Evolutionary conservation across 2,888 invertebrate species (phyloP), one percentile per base, ranked within the genome.

Genomic region (Xylota sylvarum): DNA sequence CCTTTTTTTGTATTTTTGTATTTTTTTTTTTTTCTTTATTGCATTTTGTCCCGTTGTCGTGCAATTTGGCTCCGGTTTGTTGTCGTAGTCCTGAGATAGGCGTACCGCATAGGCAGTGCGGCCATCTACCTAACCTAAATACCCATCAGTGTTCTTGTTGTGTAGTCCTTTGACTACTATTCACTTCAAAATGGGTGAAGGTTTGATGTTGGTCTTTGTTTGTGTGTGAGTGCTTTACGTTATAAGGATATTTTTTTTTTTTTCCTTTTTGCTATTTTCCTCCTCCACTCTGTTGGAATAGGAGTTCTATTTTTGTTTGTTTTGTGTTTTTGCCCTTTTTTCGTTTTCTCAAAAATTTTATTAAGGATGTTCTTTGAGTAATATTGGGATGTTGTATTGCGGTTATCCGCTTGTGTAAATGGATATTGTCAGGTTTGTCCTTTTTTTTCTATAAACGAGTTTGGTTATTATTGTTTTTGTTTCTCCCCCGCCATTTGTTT

Each of bases 321-420:
- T 56, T 64, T 58, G 65, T 67, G 40, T 73, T 69, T 69, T 56
- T 70, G 52, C n/a, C 30, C 14, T 62, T 67, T 72, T 65, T 6
- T 40, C 7, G 1, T 46, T 27, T 58, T 58, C n/a, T 48, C 12
- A 48, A 74, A 62, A 69, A 50, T 7, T 30, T 55, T 77, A 73
- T 65, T 50, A 74, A 86, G 76, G 67, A 82, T 77, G 72, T 86
- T 82, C 67, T 62, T 60, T 69, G 58, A 67, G 87, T 83, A 72
- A 87, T 83, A 79, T 83, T 80, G 83, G 83, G 83, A 83, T 87
- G 87, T 87, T 87, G 82, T 80, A 83, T 81, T 87, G 87, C 60
- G 88, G 88, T 87, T 84, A 84, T 84, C 87, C 65, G 81, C 46
- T 67, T 55, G 77, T 86, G 76, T 86, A 67, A 82, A 82, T 73